A percentile compares a stretch with the other conserved stretches of the same genome.
These are phyloP conservation scores for Recurvirostra avosetta DNA, from an alignment of 2,113 vertebrate genomes.

Conservation along the genomic window DNA sequence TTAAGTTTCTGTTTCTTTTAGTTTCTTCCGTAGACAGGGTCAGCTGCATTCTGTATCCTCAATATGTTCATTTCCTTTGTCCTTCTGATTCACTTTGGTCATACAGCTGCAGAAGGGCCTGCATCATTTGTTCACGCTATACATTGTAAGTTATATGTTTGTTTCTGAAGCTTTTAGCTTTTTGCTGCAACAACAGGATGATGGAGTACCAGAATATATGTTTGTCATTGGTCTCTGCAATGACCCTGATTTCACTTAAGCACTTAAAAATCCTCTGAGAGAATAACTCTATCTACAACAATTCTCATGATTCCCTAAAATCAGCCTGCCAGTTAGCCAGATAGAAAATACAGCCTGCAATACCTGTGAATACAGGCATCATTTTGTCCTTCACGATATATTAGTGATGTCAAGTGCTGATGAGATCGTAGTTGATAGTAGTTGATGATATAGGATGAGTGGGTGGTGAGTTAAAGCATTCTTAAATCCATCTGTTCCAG, in stretches of 20 bases:
- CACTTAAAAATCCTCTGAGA: not conserved
- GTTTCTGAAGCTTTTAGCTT: not conserved
- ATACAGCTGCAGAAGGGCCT: not conserved
- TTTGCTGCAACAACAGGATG: not conserved
- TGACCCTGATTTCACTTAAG: not conserved
- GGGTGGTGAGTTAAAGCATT: not conserved
- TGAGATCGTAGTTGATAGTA: not conserved
- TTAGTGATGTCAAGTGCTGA: not conserved
- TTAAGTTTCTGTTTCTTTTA: not conserved
- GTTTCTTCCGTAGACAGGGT: not conserved
- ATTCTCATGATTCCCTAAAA: not conserved
- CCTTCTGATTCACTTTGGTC: not conserved
- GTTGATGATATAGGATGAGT: not conserved
- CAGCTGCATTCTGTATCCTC: not conserved
- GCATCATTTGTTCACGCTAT: not conserved
- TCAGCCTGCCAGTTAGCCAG: not conserved
- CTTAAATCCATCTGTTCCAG: slow-evolving; percentile 25
- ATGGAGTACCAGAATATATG: not conserved
- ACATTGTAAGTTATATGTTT: not conserved
- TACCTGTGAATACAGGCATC: not conserved
- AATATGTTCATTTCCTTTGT: not conserved
- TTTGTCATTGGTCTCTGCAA: not conserved
- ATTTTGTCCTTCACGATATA: not conserved
- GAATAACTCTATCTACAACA: not conserved
- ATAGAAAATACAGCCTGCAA: not conserved